phyloP scores from a whole-genome alignment of 2,113 vertebrate genomes.

The Mola mola region DNA sequence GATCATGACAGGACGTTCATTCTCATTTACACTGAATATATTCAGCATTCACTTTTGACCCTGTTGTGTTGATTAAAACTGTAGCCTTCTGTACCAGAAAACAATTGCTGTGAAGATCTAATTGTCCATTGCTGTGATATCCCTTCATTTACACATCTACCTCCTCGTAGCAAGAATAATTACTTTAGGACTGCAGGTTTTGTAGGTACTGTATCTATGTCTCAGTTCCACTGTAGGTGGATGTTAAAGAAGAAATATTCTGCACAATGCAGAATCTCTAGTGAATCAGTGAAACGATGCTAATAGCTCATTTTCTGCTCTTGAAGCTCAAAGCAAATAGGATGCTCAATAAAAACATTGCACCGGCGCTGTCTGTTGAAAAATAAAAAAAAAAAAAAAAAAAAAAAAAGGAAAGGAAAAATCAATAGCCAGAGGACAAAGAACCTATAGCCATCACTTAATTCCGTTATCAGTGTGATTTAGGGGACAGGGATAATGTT shows the following conservation, averaged over 20 bases:
- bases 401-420: conserved; percentile 56
- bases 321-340: conserved; percentile 68
- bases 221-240: conserved; percentile 10
- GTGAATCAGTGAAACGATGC: conserved; percentile 55
- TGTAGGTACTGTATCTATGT: too few species aligned
- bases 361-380: conserved; percentile 50
- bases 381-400: conserved; percentile 52
- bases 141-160: too few species aligned
- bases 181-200: too few species aligned
- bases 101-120: conserved; percentile 12
- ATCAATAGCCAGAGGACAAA: conserved; percentile 81
- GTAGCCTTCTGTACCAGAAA: background rate
- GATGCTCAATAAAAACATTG: conserved; percentile 72
- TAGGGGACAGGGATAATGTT: conserved; percentile 74
- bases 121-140: conserved; percentile 4
- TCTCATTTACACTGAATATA: conserved; percentile 32
- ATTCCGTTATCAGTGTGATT: conserved; percentile 80
- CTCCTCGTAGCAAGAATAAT: too few species aligned
- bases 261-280: conserved; percentile 11
- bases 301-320: conserved; percentile 54
- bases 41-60: conserved; percentile 2
- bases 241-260: conserved; percentile 49
- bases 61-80: conserved; percentile 1
- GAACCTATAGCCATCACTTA: conserved; percentile 75
- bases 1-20: conserved; percentile 16